Evolutionary conservation across 2,113 vertebrate genomes (phyloP), one percentile per base, ranked within the genome.

Genomic region (Lophura nycthemera): DNA sequence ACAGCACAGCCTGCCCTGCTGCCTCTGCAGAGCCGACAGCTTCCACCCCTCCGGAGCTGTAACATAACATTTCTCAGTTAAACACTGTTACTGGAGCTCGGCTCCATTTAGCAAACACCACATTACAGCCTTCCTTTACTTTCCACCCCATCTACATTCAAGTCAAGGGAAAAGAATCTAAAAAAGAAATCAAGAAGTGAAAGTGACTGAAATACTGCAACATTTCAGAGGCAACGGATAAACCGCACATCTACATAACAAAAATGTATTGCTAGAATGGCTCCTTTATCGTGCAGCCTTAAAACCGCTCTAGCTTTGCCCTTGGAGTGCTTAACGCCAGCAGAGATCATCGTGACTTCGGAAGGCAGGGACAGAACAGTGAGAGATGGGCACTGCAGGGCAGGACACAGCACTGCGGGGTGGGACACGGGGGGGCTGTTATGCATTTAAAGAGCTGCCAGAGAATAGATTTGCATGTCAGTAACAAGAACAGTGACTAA

Each of bases 301-400:
- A 13, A 5, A 59, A 12, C 14, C 2, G 1, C 60, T 64, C 57
- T 3, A 8, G 0, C 17, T 27, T 27, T 11, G 24, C 22, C 40
- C 11, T 34, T 34, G n/a, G 7, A 25, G 67, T 10, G 48, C 50
- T n/a, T 36, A 63, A 2, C 14, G 6, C 36, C 11, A 17, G 17
- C 86, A 61, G 54, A 34, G 42, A 38, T 6, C 59, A 21, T 17
- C 21, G 2, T 1, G 3, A 10, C 40, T 30, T 47, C 16, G 3
- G 21, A 48, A 22, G 20, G 47, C 47, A 48, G 47, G 47, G 47
- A 48, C 10, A 48, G 10, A 20, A 5, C 45, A 6, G 3, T 43
- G 42, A 7, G 42, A 43, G 42, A 17, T 43, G 42, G 42, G 42
- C 42, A 20, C 45, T 47, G 45, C 45, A 43, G 42, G 42, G 42